Evolutionary conservation across 1,140 invertebrate species (phyloP).

Genomic region (Hesperophylax magnus): DNA sequence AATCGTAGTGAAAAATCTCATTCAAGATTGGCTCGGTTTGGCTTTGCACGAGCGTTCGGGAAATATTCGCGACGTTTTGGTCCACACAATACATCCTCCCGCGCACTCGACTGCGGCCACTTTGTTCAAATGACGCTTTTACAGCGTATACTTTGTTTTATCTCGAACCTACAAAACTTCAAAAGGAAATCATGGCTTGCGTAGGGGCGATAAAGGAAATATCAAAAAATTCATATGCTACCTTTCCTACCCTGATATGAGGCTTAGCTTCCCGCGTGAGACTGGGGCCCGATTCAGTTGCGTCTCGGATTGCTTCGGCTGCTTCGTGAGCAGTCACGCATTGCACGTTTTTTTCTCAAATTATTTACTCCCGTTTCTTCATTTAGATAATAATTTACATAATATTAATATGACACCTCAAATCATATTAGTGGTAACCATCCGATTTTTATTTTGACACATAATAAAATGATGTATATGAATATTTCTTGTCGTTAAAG

Average conservation of each 20-base stretch:
- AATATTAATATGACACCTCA: too few relatives aligned
- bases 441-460: too few relatives aligned
- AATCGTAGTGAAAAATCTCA: too few relatives aligned
- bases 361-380: too few relatives aligned
- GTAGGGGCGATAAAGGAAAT: slow-evolving; percentile 46
- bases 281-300: background rate
- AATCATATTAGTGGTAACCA: too few relatives aligned
- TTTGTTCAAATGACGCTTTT: slow-evolving; percentile 50
- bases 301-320: too few relatives aligned
- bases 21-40: too few relatives aligned
- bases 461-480: too few relatives aligned
- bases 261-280: background rate
- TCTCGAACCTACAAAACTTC: slow-evolving; percentile 33
- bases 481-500: too few relatives aligned
- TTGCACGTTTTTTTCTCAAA: too few relatives aligned
- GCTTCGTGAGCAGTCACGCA: too few relatives aligned
- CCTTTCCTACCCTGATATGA: background rate
- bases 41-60: background rate
- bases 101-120: slow-evolving; percentile 28
- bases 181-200: slow-evolving; percentile 44
- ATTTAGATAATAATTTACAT: too few relatives aligned
- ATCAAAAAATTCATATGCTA: slow-evolving; percentile 43
- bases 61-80: background rate
- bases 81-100: background rate
- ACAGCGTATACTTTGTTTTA: slow-evolving; percentile 42